A percentile compares a stretch with the other conserved stretches of the same genome.
These are phyloP conservation scores for Hormaphis cornu DNA, from an alignment of 1,140 invertebrate genomes.

Conservation along the genomic window DNA sequence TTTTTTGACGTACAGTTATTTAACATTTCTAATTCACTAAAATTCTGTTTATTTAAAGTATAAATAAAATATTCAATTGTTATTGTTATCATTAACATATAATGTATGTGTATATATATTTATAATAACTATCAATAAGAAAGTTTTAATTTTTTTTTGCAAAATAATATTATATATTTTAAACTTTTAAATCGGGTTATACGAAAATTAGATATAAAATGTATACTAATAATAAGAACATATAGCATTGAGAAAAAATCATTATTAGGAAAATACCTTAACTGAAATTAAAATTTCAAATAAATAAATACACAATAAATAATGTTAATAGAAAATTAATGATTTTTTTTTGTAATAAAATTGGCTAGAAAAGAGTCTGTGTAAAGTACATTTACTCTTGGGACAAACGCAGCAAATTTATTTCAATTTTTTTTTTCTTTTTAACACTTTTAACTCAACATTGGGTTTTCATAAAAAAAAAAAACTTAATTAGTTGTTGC, in stretches of 20 bases:
- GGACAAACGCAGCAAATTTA: not conserved
- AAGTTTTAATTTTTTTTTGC: not conserved
- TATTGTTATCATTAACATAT: slow-evolving; percentile 1
- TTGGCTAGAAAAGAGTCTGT: slow-evolving; percentile 12
- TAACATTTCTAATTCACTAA: not conserved
- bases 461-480: not conserved
- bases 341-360: not conserved
- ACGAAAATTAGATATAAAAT: slow-evolving; percentile 10
- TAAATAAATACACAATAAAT: slow-evolving; percentile 5
- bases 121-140: not conserved
- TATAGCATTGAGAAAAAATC: not conserved
- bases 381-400: not conserved
- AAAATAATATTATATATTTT: slow-evolving; percentile 24
- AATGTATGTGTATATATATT: too few relatives aligned
- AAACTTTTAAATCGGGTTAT: not conserved
- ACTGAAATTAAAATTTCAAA: slow-evolving; percentile 19
- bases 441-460: slow-evolving; percentile 13
- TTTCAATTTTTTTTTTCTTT: slow-evolving; percentile 2
- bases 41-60: not conserved
- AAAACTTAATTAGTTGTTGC: slow-evolving; percentile 13
- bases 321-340: slow-evolving; percentile 23
- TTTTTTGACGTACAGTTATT: not conserved
- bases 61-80: slow-evolving; percentile 8
- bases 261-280: not conserved
- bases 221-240: not conserved